Evolutionary conservation across 2,797 vertebrate species (phyloP), one percentile per base, ranked within the genome.

Genomic region (Botia kubotai): DNA sequence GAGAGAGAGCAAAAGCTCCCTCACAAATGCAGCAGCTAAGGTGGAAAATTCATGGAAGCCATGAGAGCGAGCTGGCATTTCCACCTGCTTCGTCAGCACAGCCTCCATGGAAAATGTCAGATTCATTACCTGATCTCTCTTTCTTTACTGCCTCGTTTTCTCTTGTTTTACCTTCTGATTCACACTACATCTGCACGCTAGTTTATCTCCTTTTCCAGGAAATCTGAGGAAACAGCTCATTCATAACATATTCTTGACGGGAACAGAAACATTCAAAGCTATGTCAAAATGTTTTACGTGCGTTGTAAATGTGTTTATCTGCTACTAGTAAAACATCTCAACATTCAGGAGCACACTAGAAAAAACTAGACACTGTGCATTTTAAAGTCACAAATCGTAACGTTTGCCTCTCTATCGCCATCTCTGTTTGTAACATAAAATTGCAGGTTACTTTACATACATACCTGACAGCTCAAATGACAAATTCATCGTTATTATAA

Each of bases 61-160:
- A 62, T 70, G 21, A 14, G 82, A 75, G 62, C 76, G 66, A 79
- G 53, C 75, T 87, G 86, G 81, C 84, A 88, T 88, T 87, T 88
- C 78, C 78, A 86, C 50, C 66, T 89, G 87, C 89, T 86, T 83
- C 68, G 85, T 89, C 89, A 90, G 88, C 87, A 87, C 48, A 79
- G 77, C 57, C 66, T 80, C 81, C 75, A 79, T 76, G 79, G 83
- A 87, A 86, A 87, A 89, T 87, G 87, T 88, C 87, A 87, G 77
- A 86, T 87, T 87, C 86, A 89, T 89, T 88, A 89, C 84, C 85
- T 79, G n/a, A 73, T 72, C 53, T 58, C 50, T 73, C 21, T 79
- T 77, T 72, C 29, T 21, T 26, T 33, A 4, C 36, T 29, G 17
- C 43, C 13, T 43, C 17, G 63, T 48, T 66, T 57, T 50, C 36